A percentile compares a stretch with the other conserved stretches of the same genome.
Conservation (phyloP, 2,888 invertebrate species). For the Oscheius onirici region DNA sequence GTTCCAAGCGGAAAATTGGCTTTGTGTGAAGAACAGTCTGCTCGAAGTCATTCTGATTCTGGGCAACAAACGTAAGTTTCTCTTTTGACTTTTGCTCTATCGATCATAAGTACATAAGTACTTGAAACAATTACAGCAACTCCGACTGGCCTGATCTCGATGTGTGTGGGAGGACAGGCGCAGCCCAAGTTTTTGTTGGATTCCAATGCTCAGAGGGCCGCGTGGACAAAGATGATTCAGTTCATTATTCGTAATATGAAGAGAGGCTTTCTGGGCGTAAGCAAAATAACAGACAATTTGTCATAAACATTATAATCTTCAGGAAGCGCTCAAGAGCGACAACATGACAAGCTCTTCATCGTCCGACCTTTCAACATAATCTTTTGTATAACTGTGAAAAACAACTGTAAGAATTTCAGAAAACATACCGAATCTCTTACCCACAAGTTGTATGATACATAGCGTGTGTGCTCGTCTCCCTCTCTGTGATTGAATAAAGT, state of each 20-base stretch:
- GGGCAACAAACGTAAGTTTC: constrained; percentile 38
- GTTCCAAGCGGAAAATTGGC: constrained; percentile 54
- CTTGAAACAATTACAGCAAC: constrained; percentile 31
- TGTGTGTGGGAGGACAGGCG: constrained; percentile 31
- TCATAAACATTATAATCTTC: constrained; percentile 2
- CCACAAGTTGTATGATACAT: not conserved
- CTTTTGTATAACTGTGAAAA: not conserved
- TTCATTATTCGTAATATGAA: constrained; percentile 54
- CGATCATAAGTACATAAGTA: not conserved
- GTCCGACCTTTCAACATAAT: not conserved
- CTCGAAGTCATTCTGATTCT: constrained; percentile 45
- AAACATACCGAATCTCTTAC: not conserved
- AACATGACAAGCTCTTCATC: not conserved
- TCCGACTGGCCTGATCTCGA: constrained; percentile 23
- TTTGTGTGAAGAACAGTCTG: constrained; percentile 52
- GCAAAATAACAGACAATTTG: not conserved
- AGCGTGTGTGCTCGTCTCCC: not conserved
- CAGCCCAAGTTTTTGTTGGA: constrained; percentile 27
- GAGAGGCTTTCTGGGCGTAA: constrained; percentile 38
- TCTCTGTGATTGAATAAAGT: constrained; percentile 24
- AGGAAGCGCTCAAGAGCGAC: constrained; percentile 22
- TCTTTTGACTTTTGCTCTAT: not conserved
- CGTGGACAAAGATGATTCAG: constrained; percentile 53
- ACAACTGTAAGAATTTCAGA: not conserved
- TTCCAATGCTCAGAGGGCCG: constrained; percentile 29